phyloP scores from a whole-genome alignment of 2,113 vertebrate genomes.

The Campylorhamphus procurvoides region DNA sequence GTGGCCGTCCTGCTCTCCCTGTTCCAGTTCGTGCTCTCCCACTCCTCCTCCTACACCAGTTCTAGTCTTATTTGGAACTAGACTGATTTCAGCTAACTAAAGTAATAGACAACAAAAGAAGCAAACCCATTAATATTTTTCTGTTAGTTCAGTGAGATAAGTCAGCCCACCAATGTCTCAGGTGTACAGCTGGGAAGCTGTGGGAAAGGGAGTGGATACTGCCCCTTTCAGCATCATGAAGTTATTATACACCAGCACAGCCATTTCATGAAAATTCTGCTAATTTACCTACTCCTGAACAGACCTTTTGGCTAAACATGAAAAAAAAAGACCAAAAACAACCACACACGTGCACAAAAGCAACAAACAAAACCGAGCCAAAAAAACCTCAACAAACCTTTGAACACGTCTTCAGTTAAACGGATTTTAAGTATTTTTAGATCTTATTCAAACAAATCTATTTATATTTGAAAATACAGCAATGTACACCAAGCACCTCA shows the following conservation, averaged over 20 bases:
- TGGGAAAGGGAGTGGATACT: neutral
- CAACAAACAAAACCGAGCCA: neutral
- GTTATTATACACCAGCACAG: neutral
- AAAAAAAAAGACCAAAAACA: neutral
- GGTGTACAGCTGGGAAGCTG: neutral
- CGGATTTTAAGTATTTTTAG: neutral
- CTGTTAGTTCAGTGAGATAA: neutral
- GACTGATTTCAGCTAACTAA: neutral
- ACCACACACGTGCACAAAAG: neutral
- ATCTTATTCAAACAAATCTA: neutral
- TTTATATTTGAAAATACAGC: neutral
- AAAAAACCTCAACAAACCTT: neutral
- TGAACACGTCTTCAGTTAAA: neutral
- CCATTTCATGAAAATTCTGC: neutral
- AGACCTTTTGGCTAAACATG: neutral
- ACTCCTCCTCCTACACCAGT: neutral
- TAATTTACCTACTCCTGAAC: neutral
- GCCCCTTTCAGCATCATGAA: neutral
- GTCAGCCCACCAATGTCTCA: neutral
- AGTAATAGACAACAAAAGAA: neutral
- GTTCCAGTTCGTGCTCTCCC: neutral
- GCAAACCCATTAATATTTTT: neutral
- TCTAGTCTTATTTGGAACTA: neutral
- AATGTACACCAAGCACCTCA: neutral
- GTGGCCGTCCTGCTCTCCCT: neutral